A percentile compares a stretch with the other conserved stretches of the same genome.
These are phyloP conservation scores for Nycteola revayana DNA, from an alignment of 2,888 invertebrate species.

Conservation along the genomic window DNA sequence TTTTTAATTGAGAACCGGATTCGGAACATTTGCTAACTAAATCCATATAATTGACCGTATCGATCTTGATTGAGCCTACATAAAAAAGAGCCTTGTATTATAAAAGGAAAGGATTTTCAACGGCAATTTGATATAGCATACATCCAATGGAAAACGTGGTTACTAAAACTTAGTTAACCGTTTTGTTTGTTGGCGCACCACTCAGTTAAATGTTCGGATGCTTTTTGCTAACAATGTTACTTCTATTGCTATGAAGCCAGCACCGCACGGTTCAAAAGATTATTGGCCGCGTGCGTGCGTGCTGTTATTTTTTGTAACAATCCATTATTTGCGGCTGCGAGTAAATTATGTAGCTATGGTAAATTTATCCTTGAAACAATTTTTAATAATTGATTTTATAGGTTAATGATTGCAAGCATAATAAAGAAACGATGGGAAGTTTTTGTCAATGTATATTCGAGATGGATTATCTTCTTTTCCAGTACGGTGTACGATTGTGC, in stretches of 20 bases:
- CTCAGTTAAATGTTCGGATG: conserved; percentile 16
- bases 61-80: conserved; percentile 35
- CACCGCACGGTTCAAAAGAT: conserved; percentile 12
- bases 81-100: conserved; percentile 31
- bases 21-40: conserved; percentile 31
- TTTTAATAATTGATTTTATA: conserved; percentile 14
- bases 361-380: conserved; percentile 27
- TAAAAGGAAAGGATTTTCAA: conserved; percentile 27
- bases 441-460: no score
- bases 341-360: conserved; percentile 22
- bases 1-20: conserved; percentile 34
- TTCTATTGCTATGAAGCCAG: no score
- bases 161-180: conserved; percentile 14
- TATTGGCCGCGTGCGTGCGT: conserved; percentile 19
- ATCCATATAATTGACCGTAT: conserved; percentile 32
- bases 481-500: no score
- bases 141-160: conserved; percentile 15
- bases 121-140: conserved; percentile 37
- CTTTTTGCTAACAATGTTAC: conserved; percentile 9
- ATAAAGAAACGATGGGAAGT: no score
- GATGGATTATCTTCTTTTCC: no score
- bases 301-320: conserved; percentile 22
- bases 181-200: conserved; percentile 29
- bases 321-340: conserved; percentile 25
- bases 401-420: conserved; percentile 20